Evolutionary conservation across 1,140 invertebrate genomes (phyloP), one percentile per base, ranked within the genome.

Genomic region (Procambarus virginalis): DNA sequence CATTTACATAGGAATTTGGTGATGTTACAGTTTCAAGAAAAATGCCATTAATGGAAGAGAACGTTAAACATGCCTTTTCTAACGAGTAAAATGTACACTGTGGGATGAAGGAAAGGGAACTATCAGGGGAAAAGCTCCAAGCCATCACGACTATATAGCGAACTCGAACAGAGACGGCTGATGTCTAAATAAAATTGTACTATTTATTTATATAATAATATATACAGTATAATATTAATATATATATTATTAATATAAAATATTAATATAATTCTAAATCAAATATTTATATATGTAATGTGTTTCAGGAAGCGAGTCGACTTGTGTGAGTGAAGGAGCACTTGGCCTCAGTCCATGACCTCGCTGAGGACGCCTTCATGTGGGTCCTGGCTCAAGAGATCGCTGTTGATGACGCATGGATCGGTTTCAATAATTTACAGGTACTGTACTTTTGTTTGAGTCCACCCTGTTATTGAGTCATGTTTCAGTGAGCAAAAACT

Each of bases 241-340:
- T 73, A 73, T 73, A 34, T 73, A 73, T 22, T 5, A 20, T 6
- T 73, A 73, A n/a, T n/a, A n/a, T n/a, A n/a, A n/a, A 17, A 68
- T 68, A 68, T 68, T 17, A 17, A 68, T 68, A 34, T 34, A 34
- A 34, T 34, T 34, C 34, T 34, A 34, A 34, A 34, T 34, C 20
- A 34, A 20, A 73, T 73, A 73, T 73, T 20, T 22, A 73, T 73
- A 73, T 73, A 34, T 34, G 5, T 22, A 34, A 73, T 34, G 34
- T 73, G 8, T 73, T 58, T 22, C 73, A 89, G 87, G 81, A 84
- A 10, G 87, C 87, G 87, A 89, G 75, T 9, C 58, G 34, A 34
- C 87, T 12, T 89, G 87, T 58, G 55, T 48, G 12, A 48, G n/a
- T 55, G 87, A 89, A 48, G 81, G 79, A 34, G 87, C 81, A 89